These are phyloP conservation scores for Solea senegalensis DNA, from an alignment of 2,113 vertebrate genomes.

Conservation along the genomic window DNA sequence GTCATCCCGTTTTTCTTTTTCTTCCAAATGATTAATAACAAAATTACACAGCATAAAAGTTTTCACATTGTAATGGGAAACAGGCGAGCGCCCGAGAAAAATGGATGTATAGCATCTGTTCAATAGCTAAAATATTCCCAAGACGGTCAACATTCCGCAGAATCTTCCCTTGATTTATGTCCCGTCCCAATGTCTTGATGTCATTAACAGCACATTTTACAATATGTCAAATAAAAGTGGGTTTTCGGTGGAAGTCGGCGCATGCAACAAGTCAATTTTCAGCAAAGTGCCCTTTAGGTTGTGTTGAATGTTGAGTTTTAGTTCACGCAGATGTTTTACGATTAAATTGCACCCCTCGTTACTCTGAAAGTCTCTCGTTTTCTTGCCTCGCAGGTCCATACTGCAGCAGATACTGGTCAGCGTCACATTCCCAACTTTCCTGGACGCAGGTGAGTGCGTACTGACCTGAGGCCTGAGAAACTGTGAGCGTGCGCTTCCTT, in stretches of 20 bases:
- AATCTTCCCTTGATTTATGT: constrained; percentile 59
- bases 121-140: constrained; percentile 64
- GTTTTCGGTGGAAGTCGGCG: constrained; percentile 4
- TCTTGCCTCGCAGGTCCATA: constrained; percentile 85
- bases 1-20: not conserved
- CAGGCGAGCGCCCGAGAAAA: constrained; percentile 35
- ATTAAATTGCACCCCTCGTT: not conserved
- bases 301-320: not conserved
- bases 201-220: constrained; percentile 54
- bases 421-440: constrained; percentile 89
- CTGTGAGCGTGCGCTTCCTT: too few relatives aligned
- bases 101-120: constrained; percentile 64
- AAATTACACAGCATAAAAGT: constrained; percentile 29
- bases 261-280: not conserved
- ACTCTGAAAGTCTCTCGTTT: constrained; percentile 7
- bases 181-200: constrained; percentile 36
- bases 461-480: too few relatives aligned
- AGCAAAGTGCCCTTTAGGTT: not conserved
- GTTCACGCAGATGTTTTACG: constrained; percentile 16
- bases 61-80: constrained; percentile 39
- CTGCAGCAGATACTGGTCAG: constrained; percentile 93
- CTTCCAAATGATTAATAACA: constrained; percentile 19
- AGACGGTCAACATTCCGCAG: constrained; percentile 53
- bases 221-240: constrained; percentile 30
- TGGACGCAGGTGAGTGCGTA: constrained; percentile 89